phyloP scores from a whole-genome alignment of 2,113 vertebrate genomes.

The Mobula birostris region DNA sequence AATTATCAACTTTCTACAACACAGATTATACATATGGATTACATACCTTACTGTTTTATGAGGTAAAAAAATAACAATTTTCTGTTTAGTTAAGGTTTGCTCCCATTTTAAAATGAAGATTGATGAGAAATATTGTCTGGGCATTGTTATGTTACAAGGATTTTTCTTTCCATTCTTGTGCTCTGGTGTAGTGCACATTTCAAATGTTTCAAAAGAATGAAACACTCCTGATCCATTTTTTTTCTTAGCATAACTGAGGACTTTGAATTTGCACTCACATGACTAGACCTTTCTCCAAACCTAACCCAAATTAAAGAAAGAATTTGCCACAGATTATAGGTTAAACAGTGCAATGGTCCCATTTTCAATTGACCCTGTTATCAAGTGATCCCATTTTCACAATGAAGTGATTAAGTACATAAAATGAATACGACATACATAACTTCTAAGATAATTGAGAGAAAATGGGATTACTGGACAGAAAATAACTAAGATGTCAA shows the following conservation, averaged over 20 bases:
- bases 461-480: background rate
- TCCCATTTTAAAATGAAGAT: background rate
- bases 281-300: background rate
- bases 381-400: background rate
- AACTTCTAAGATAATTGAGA: background rate
- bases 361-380: background rate
- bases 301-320: too few species aligned
- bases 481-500: background rate
- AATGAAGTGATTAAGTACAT: background rate
- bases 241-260: background rate
- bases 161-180: background rate
- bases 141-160: background rate
- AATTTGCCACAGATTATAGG: background rate
- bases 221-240: background rate
- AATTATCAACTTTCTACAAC: background rate
- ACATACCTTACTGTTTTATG: background rate
- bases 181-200: background rate
- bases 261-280: background rate
- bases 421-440: background rate
- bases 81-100: background rate
- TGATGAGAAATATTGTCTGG: background rate
- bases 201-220: background rate
- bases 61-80: background rate
- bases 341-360: background rate
- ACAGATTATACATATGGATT: background rate